Evolutionary conservation across 1,140 invertebrate genomes (phyloP).

Genomic region (Achroia grisella): DNA sequence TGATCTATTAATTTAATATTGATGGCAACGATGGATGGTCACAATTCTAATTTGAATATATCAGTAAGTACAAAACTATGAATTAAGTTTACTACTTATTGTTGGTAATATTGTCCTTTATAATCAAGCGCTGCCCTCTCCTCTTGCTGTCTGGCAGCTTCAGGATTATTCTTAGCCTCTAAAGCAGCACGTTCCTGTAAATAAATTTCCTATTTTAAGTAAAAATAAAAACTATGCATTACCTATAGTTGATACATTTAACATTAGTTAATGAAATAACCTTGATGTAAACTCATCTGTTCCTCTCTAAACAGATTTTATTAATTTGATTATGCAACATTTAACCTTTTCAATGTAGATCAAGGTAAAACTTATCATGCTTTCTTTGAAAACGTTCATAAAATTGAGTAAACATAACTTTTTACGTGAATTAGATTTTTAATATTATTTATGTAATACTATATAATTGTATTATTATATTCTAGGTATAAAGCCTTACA

Average conservation of each 20-base stretch:
- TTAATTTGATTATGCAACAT: neutral
- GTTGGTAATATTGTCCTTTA: slow-evolving; percentile 73
- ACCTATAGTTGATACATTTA: neutral
- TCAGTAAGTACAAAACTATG: neutral
- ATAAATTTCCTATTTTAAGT: slow-evolving; percentile 2
- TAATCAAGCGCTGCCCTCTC: slow-evolving; percentile 73
- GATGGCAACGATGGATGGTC: neutral
- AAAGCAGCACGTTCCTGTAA: slow-evolving; percentile 68
- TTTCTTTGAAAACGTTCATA: neutral
- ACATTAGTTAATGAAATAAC: neutral
- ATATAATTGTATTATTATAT: too few species aligned
- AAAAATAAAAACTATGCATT: neutral
- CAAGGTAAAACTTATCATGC: neutral
- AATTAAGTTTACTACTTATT: slow-evolving; percentile 26
- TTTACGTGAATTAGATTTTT: too few species aligned
- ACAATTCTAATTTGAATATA: neutral
- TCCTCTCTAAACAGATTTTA: neutral
- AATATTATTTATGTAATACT: too few species aligned
- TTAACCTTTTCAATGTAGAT: neutral
- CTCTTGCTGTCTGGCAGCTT: slow-evolving; percentile 68
- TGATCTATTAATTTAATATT: too few species aligned
- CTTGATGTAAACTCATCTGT: neutral
- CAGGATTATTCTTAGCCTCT: slow-evolving; percentile 73
- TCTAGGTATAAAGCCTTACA: too few species aligned
- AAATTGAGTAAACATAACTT: too few species aligned